Conservation (phyloP, 2,113 vertebrate genomes). For the Dendropsophus ebraccatus region DNA sequence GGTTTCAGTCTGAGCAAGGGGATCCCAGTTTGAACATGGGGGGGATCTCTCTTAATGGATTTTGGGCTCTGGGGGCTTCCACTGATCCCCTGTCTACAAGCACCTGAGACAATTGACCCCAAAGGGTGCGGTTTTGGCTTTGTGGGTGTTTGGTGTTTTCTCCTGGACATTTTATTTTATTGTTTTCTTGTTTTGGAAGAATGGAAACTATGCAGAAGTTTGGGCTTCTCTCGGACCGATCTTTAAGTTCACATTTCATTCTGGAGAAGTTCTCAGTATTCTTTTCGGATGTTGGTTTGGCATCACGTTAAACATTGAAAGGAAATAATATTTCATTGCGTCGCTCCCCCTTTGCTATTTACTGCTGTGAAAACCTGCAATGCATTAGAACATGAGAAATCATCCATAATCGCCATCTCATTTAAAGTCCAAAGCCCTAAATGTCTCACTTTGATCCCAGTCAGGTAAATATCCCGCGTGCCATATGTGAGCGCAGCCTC, state of each 20-base stretch:
- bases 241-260: conserved; percentile 31
- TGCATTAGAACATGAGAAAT: conserved; percentile 39
- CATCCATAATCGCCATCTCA: conserved; percentile 17
- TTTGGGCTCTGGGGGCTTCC: no score
- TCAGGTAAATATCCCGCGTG: conserved; percentile 37
- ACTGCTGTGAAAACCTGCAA: conserved; percentile 34
- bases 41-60: no score
- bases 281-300: conserved; percentile 58
- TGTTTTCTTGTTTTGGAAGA: not conserved
- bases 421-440: conserved; percentile 21
- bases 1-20: no score
- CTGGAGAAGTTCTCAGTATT: no score
- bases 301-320: conserved; percentile 41
- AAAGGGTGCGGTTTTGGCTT: no score
- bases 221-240: not conserved
- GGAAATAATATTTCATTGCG: conserved; percentile 53
- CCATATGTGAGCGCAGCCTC: conserved; percentile 17
- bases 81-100: no score
- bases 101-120: no score
- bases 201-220: not conserved
- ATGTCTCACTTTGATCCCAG: conserved; percentile 12
- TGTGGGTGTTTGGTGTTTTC: not conserved
- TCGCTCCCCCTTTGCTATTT: conserved; percentile 17
- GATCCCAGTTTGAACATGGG: no score
- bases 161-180: not conserved